Conservation (phyloP, 2,888 invertebrate species). For the Dryomyza anilis region DNA sequence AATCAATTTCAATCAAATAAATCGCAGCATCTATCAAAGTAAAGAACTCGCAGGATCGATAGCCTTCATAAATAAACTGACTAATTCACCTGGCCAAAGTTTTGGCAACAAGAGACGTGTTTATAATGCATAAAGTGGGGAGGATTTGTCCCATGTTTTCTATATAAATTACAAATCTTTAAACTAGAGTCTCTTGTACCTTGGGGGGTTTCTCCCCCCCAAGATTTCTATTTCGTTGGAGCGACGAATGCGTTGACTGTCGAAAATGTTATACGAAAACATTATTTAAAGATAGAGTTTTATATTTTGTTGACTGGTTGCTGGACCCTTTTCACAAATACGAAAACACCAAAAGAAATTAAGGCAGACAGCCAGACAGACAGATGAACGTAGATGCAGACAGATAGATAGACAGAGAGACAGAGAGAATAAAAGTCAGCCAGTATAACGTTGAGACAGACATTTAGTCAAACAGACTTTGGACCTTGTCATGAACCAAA, state of each 20-base stretch:
- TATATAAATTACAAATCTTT: neutral
- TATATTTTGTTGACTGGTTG: neutral
- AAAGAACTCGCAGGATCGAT: too few relatives aligned
- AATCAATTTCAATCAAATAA: conserved; percentile 36
- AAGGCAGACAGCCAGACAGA: conserved; percentile 15
- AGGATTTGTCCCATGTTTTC: too few relatives aligned
- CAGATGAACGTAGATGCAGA: neutral
- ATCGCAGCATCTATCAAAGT: conserved; percentile 31
- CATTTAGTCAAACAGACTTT: too few relatives aligned
- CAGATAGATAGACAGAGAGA: neutral
- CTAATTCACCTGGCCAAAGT: too few relatives aligned
- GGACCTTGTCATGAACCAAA: neutral
- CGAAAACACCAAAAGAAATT: conserved; percentile 9
- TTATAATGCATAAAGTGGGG: too few relatives aligned
- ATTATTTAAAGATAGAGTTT: conserved; percentile 19
- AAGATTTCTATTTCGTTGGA: too few relatives aligned
- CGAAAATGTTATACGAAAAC: conserved; percentile 3
- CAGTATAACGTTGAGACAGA: too few relatives aligned
- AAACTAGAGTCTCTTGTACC: neutral
- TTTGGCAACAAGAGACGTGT: too few relatives aligned
- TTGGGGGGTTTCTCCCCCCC: too few relatives aligned
- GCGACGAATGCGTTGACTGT: too few relatives aligned
- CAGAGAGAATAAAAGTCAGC: neutral
- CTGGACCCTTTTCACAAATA: conserved; percentile 10
- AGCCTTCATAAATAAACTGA: too few relatives aligned